A percentile compares a stretch with the other conserved stretches of the same genome.
phyloP scores from a whole-genome alignment of 2,797 vertebrate species.

The Crypturellus tataupa region DNA sequence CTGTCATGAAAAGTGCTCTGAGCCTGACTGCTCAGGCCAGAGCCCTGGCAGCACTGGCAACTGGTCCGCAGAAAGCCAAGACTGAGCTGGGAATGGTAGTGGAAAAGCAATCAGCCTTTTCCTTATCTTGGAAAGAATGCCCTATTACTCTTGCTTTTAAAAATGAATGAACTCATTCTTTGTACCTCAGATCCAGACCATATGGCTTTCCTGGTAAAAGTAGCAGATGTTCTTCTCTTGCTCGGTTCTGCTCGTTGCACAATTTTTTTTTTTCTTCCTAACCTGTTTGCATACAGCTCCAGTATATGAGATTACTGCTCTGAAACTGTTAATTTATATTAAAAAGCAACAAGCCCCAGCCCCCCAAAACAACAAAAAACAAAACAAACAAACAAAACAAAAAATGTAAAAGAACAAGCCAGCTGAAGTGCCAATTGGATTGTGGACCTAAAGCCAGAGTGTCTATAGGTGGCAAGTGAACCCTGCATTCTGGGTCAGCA shows the following conservation, averaged over 20 bases:
- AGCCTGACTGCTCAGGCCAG: not conserved
- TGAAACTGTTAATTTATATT: not conserved
- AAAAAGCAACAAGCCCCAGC: too few species aligned
- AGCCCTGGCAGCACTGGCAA: not conserved
- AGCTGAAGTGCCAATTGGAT: not conserved
- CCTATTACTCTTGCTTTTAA: slow-evolving; percentile 48
- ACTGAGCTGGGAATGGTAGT: not conserved
- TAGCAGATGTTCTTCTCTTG: slow-evolving; percentile 67
- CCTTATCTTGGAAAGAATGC: slow-evolving; percentile 17
- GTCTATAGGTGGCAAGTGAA: not conserved
- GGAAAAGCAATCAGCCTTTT: not conserved
- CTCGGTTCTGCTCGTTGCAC: slow-evolving; percentile 30
- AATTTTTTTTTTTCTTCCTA: slow-evolving; percentile 39
- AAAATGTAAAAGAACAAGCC: not conserved
- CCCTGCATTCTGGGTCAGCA: not conserved
- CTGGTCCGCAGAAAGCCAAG: not conserved
- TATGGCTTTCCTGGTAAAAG: slow-evolving; percentile 68
- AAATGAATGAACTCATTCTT: slow-evolving; percentile 47
- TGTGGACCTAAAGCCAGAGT: not conserved
- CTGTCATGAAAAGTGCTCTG: not conserved
- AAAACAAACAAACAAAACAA: too few species aligned
- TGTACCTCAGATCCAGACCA: slow-evolving; percentile 47
- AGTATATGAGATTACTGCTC: not conserved
- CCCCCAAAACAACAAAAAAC: too few species aligned
- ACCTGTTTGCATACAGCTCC: not conserved